A percentile compares a stretch with the other conserved stretches of the same genome.
phyloP scores from a whole-genome alignment of 2,797 vertebrate genomes.

The Clamator glandarius region DNA sequence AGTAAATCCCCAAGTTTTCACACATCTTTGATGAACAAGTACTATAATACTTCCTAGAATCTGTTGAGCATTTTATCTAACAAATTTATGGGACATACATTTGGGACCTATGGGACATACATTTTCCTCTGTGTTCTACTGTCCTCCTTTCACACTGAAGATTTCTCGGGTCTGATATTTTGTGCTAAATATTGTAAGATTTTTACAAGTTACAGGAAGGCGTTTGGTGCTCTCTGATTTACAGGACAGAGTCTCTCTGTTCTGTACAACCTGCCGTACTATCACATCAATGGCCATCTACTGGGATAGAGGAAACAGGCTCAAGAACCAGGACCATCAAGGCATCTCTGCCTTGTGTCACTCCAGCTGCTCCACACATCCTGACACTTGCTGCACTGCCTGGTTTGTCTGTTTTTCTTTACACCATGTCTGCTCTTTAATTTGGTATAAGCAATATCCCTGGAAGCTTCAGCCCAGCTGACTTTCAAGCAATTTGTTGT shows the following conservation, averaged over 20 bases:
- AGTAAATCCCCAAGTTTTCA: background rate
- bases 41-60: background rate
- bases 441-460: background rate
- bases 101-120: too few species aligned
- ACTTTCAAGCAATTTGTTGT: background rate
- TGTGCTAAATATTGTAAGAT: background rate
- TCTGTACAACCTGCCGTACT: background rate
- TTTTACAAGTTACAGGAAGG: background rate
- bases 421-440: background rate
- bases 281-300: background rate
- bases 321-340: background rate
- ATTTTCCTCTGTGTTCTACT: background rate
- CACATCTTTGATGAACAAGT: background rate
- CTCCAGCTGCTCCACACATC: fast-evolving
- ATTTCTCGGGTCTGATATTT: background rate
- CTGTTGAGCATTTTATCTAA: background rate
- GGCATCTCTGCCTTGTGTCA: background rate
- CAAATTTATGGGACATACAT: background rate
- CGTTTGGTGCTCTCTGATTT: background rate
- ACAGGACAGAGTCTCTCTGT: background rate
- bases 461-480: fast-evolving
- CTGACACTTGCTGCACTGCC: background rate
- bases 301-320: background rate
- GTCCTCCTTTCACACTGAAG: background rate
- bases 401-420: background rate